Percentiles rank a stretch among this genome's conserved stretches.
These are phyloP conservation scores for Acanthosepion pharaonis DNA, from an alignment of 2,888 invertebrate genomes.

Conservation along the genomic window DNA sequence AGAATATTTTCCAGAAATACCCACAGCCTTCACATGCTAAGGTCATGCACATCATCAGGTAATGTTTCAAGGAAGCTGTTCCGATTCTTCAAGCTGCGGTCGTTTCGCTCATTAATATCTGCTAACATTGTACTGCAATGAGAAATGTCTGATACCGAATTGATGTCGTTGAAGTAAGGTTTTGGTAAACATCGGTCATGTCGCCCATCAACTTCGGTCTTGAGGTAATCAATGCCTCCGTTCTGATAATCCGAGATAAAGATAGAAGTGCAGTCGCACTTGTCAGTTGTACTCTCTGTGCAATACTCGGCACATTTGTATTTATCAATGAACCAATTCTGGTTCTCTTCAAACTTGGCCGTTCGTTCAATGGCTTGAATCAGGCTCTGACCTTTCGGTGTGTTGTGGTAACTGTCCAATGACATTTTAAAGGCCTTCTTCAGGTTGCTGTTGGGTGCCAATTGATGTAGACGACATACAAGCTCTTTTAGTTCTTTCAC, in stretches of 20 bases:
- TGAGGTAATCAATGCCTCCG: background rate
- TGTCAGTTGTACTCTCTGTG: background rate
- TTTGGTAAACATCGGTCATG: background rate
- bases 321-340: background rate
- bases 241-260: background rate
- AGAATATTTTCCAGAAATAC: background rate
- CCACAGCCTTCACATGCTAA: background rate
- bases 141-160: background rate
- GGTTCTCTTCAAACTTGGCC: background rate
- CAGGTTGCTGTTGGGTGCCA: background rate
- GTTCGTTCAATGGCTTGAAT: background rate
- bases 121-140: background rate
- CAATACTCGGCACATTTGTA: slow-evolving; percentile 1
- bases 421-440: background rate
- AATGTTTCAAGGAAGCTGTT: background rate
- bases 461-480: background rate
- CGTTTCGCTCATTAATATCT: background rate
- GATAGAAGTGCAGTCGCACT: background rate
- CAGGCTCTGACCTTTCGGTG: background rate
- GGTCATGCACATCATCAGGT: background rate
- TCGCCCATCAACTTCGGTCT: background rate
- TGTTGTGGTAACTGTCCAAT: background rate
- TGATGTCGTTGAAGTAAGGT: background rate
- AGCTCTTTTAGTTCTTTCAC: background rate
- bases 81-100: background rate